Conservation (phyloP, 2,797 vertebrate genomes). For the Paedocypris micromegethes region DNA sequence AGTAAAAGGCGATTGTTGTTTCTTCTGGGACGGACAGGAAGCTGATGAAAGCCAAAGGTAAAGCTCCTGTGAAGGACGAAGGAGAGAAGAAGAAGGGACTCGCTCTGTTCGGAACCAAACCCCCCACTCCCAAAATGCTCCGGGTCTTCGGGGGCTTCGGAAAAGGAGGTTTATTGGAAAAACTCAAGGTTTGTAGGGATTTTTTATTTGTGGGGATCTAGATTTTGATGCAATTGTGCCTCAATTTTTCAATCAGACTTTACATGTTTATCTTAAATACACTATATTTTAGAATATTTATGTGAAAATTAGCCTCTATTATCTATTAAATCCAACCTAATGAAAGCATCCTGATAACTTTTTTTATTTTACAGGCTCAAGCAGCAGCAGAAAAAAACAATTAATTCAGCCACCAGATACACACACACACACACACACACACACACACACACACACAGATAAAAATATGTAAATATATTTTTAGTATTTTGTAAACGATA, state of each 20-base stretch:
- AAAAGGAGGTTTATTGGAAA: slow-evolving; percentile 46
- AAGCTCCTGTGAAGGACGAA: slow-evolving; percentile 41
- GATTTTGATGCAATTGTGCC: too few relatives aligned
- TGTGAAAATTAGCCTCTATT: too few relatives aligned
- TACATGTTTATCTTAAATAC: too few relatives aligned
- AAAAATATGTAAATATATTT: too few relatives aligned
- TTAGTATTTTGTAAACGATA: too few relatives aligned
- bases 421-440: background rate
- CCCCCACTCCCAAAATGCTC: slow-evolving; percentile 65
- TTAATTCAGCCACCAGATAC: background rate
- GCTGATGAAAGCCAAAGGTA: slow-evolving; percentile 66
- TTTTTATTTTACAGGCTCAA: slow-evolving; percentile 13
- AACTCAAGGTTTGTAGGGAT: slow-evolving; percentile 42
- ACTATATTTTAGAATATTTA: too few relatives aligned
- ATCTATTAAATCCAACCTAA: too few relatives aligned
- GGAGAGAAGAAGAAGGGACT: slow-evolving; percentile 62
- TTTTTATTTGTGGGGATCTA: too few relatives aligned
- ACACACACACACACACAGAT: background rate
- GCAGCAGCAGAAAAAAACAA: slow-evolving; percentile 1
- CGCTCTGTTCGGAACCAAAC: slow-evolving; percentile 56
- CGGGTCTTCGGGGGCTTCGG: slow-evolving; percentile 49
- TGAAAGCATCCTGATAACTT: too few relatives aligned
- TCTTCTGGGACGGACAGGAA: slow-evolving; percentile 54
- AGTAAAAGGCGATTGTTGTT: too few relatives aligned
- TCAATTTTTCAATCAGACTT: too few relatives aligned